Evolutionary conservation across 2,888 invertebrate genomes (phyloP), one percentile per base, ranked within the genome.

Genomic region (Lasioglossum malachurum): DNA sequence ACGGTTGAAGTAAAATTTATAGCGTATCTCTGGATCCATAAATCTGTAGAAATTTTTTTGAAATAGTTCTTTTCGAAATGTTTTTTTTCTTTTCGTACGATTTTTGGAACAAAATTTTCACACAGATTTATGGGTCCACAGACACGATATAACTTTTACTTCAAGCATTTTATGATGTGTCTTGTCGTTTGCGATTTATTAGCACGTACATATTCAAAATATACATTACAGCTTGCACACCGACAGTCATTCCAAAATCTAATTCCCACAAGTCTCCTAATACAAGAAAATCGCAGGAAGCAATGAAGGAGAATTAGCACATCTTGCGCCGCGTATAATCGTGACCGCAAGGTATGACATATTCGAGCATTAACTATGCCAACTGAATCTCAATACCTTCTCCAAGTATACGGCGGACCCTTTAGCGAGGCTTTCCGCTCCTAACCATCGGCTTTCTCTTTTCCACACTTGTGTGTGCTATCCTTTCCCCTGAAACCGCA

Each of bases 331-430:
- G 90, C 89, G 89, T 90, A 92, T 92, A 93, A 94, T 93, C 92
- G 91, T 92, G 92, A 93, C 93, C 92, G 89, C 93, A 93, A 93
- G 92, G 92, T 93, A 92, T 93, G 93, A 93, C 93, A 92, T 92
- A 93, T 93, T 92, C 91, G 87, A 88, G 88, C 90, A 92, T 93
- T 93, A 91, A 88, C 92, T 91, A 92, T 93, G 93, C 92, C 90
- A 91, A 86, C 86, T 86, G 80, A 89, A 92, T 92, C 89, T 90
- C 91, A 91, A 92, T 92, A 91, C 89, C 89, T 88, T 87, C 89
- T 83, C 87, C 80, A 76, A 75, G 79, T 79, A 81, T 78, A 75
- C 41, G 76, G 78, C 82, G 75, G 80, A 84, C 84, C 90, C 84
- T 82, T 60, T 80, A 84, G 86, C 78, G 78, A 82, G 71, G n/a